These are phyloP conservation scores for Tenrec ecaudatus DNA, from an alignment of 2,113 vertebrate species.

Conservation along the genomic window DNA sequence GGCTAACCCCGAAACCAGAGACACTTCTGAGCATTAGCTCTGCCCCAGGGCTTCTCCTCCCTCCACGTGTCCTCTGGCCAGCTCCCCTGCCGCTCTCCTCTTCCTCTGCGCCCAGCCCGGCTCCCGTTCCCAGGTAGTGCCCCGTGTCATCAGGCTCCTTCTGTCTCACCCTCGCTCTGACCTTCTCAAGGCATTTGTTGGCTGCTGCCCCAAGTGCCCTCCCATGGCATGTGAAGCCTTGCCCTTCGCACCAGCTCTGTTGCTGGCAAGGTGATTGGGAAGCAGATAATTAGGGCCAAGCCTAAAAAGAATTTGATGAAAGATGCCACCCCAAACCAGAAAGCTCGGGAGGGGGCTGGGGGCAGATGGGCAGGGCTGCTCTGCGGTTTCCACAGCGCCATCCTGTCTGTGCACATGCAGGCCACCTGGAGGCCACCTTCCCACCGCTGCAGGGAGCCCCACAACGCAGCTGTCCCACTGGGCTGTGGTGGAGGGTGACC, in stretches of 20 bases:
- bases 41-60: slow-evolving; percentile 3
- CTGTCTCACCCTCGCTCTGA: neutral
- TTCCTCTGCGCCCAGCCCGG: neutral
- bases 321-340: neutral
- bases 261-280: neutral
- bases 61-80: neutral
- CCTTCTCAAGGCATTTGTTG: neutral
- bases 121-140: neutral
- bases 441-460: neutral
- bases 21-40: neutral
- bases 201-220: neutral
- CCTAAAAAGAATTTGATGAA: slow-evolving; percentile 25
- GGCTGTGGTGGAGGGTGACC: neutral
- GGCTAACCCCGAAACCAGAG: slow-evolving; percentile 55
- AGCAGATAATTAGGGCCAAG: slow-evolving; percentile 27
- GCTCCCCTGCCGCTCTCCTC: too few relatives aligned
- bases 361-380: neutral
- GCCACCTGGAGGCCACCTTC: neutral
- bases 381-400: neutral
- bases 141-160: neutral
- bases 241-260: slow-evolving; percentile 1
- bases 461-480: neutral
- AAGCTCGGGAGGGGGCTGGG: neutral
- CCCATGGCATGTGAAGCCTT: neutral
- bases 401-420: neutral